These are phyloP conservation scores for Bos indicus DNA, from an alignment of 2,113 vertebrate genomes.

Conservation along the genomic window DNA sequence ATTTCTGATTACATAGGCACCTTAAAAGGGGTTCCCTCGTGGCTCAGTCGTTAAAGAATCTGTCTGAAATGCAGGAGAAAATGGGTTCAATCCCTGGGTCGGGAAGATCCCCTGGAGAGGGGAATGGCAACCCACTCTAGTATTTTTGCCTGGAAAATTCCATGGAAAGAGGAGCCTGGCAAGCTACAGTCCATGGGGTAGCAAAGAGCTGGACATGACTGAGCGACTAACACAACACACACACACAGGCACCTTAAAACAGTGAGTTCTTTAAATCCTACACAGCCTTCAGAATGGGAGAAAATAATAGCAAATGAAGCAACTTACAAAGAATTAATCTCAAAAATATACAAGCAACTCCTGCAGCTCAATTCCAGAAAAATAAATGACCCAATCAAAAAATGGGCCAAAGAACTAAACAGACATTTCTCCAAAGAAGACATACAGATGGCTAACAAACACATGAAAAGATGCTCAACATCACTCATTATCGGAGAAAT, in stretches of 20 bases:
- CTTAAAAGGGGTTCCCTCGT: not conserved
- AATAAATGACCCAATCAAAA: not conserved
- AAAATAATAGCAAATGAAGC: not conserved
- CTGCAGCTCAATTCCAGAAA: not conserved
- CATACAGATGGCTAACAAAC: not conserved
- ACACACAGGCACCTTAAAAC: not conserved
- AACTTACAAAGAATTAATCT: not conserved
- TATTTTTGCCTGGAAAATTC: not conserved
- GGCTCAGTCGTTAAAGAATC: not conserved
- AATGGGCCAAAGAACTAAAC: not conserved
- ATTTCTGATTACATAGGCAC: conserved; percentile 29
- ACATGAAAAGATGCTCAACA: not conserved
- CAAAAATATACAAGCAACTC: not conserved
- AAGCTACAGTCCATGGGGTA: not conserved
- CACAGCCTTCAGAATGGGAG: conserved; percentile 1
- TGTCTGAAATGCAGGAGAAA: not conserved
- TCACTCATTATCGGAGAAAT: not conserved
- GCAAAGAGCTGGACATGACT: not conserved
- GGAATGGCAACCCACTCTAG: not conserved
- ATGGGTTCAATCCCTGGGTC: not conserved
- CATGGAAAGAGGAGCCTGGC: not conserved
- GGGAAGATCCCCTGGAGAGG: not conserved
- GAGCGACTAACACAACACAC: not conserved
- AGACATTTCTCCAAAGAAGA: not conserved
- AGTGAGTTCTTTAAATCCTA: not conserved